Conservation (phyloP, 1,140 invertebrate genomes). For the Procambarus virginalis region DNA sequence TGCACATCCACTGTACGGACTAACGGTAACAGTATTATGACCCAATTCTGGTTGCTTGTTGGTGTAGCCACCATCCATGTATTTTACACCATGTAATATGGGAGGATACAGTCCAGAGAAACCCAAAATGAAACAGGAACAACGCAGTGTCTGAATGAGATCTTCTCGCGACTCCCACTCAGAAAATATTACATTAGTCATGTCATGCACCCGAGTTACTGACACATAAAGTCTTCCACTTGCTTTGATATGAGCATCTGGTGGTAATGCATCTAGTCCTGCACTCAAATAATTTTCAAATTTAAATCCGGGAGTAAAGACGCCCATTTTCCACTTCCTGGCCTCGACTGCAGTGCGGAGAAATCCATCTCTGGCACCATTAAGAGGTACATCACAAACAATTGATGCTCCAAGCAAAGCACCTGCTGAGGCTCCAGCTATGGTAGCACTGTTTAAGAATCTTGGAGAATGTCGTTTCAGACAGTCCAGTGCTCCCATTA, state of each 20-base stretch:
- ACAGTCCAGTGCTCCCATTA: constrained; percentile 44
- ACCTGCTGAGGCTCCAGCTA: constrained; percentile 50
- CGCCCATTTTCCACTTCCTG: constrained; percentile 87
- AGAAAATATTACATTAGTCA: constrained; percentile 94
- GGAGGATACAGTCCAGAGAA: constrained; percentile 95
- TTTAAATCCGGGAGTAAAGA: constrained; percentile 96
- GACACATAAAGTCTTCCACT: constrained; percentile 94
- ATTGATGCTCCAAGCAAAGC: constrained; percentile 50
- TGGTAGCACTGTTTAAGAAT: constrained; percentile 10
- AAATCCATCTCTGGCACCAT: constrained; percentile 78
- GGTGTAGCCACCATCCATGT: constrained; percentile 97
- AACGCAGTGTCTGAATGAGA: constrained; percentile 90
- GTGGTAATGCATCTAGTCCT: constrained; percentile 86
- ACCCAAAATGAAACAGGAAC: constrained; percentile 95
- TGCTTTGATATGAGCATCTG: constrained; percentile 91
- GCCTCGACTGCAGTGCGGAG: constrained; percentile 90
- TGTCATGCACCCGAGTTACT: constrained; percentile 93
- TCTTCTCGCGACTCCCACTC: constrained; percentile 93
- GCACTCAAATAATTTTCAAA: constrained; percentile 91
- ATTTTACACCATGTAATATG: constrained; percentile 89
- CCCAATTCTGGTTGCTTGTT: constrained; percentile 90
- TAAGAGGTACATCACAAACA: constrained; percentile 41
- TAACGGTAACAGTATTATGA: constrained; percentile 96
- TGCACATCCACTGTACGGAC: constrained; percentile 97
- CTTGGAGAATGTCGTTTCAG: constrained; percentile 25